Percentiles rank a stretch among this genome's conserved stretches.
phyloP scores from a whole-genome alignment of 2,888 invertebrate species.

The Pinctada fucata region DNA sequence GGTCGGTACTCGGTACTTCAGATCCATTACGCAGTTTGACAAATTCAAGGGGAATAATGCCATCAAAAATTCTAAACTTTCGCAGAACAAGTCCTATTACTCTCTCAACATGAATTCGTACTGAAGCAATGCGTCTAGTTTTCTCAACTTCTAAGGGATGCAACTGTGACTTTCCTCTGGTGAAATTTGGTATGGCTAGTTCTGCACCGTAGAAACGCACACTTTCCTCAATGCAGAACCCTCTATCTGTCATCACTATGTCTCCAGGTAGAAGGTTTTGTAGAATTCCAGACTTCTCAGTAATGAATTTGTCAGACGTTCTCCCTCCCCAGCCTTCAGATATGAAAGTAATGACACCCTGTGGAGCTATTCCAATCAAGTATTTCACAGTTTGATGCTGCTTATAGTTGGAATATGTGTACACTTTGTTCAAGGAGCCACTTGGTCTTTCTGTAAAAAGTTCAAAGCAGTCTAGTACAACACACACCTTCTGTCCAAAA shows the following conservation, averaged over 20 bases:
- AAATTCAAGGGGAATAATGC: background rate
- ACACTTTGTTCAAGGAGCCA: slow-evolving; percentile 11
- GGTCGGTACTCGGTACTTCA: background rate
- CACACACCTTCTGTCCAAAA: slow-evolving; percentile 33
- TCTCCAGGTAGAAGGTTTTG: slow-evolving; percentile 42
- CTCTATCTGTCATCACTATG: slow-evolving; percentile 52
- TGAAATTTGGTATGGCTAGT: slow-evolving; percentile 45
- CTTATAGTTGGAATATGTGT: slow-evolving; percentile 34
- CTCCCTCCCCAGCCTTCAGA: slow-evolving; percentile 58
- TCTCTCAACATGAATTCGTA: slow-evolving; percentile 48
- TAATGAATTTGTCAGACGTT: slow-evolving; percentile 51
- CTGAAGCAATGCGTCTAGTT: slow-evolving; percentile 42
- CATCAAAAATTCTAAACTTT: no score
- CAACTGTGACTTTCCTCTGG: slow-evolving; percentile 41
- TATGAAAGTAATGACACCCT: slow-evolving; percentile 52
- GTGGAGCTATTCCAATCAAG: slow-evolving; percentile 55
- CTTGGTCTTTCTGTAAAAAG: slow-evolving; percentile 27
- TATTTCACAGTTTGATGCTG: slow-evolving; percentile 41
- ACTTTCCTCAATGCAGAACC: slow-evolving; percentile 47
- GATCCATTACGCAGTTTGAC: slow-evolving; percentile 15
- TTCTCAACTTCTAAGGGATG: slow-evolving; percentile 37
- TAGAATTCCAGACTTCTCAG: slow-evolving; percentile 46
- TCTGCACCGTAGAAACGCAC: slow-evolving; percentile 31
- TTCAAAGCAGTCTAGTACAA: slow-evolving; percentile 7
- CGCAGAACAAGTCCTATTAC: slow-evolving; percentile 36